A percentile compares a stretch with the other conserved stretches of the same genome.
Evolutionary conservation across 2,888 invertebrate genomes (phyloP).

Genomic region (Notocelia uddmanniana): DNA sequence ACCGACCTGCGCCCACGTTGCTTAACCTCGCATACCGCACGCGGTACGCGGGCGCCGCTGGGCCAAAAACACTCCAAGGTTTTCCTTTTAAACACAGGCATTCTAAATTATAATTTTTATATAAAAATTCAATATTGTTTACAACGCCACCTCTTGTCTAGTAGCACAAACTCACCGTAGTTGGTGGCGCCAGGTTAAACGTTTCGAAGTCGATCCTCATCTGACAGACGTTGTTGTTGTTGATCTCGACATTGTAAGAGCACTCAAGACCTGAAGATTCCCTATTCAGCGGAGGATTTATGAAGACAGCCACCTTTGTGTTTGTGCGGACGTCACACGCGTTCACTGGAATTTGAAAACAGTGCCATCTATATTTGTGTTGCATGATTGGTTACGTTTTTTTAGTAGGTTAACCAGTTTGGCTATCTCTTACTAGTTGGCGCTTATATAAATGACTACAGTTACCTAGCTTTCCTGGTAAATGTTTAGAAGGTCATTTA

Average conservation of each 20-base stretch:
- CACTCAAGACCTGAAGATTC: constrained; percentile 80
- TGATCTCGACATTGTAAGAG: constrained; percentile 84
- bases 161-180: constrained; percentile 63
- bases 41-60: no score
- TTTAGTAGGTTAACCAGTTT: not conserved
- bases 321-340: constrained; percentile 78
- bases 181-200: constrained; percentile 81
- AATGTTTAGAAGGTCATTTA: no score
- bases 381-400: not conserved
- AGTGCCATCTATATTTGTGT: constrained; percentile 50
- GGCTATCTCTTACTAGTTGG: constrained; percentile 46
- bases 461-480: no score
- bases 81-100: no score
- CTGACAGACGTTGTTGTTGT: constrained; percentile 87
- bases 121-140: not conserved
- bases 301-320: constrained; percentile 78
- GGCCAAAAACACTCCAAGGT: no score
- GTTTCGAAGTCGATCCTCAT: constrained; percentile 86
- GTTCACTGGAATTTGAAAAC: constrained; percentile 65
- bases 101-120: not conserved
- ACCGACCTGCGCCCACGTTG: no score
- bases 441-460: constrained; percentile 28
- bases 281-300: constrained; percentile 76
- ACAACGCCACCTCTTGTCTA: constrained; percentile 17
- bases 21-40: no score